These are phyloP conservation scores for Ophion obscuratus DNA, from an alignment of 2,888 invertebrate species.

Conservation along the genomic window DNA sequence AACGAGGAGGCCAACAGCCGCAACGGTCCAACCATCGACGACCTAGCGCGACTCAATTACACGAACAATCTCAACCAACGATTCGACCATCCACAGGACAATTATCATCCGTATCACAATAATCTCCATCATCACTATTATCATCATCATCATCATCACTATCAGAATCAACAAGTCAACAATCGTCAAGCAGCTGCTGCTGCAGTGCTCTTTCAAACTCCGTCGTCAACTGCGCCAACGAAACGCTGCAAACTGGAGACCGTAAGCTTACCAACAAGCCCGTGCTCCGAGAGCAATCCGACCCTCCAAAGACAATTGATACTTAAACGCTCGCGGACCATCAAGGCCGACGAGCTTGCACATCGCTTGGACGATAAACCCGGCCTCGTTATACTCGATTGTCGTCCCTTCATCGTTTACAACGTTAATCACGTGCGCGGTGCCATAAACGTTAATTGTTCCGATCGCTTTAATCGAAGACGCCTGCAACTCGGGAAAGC, in stretches of 20 bases:
- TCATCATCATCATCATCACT: conserved; percentile 32
- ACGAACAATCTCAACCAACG: conserved; percentile 17
- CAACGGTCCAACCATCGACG: conserved; percentile 30
- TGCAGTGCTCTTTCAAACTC: conserved; percentile 45
- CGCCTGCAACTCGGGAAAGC: conserved; percentile 89
- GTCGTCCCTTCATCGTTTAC: conserved; percentile 89
- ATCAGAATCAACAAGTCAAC: conserved; percentile 56
- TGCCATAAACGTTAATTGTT: conserved; percentile 89
- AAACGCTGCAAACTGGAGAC: conserved; percentile 86
- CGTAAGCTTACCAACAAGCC: conserved; percentile 84
- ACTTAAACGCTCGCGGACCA: conserved; percentile 85
- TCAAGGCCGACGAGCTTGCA: conserved; percentile 85
- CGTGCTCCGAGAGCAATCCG: conserved; percentile 85
- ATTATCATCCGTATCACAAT: conserved; percentile 47
- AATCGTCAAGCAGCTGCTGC: conserved; percentile 39
- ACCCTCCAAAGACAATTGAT: conserved; percentile 85
- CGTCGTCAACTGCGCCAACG: conserved; percentile 80
- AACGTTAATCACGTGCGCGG: conserved; percentile 89
- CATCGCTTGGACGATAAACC: conserved; percentile 79
- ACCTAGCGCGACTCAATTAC: conserved; percentile 10
- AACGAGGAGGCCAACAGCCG: conserved; percentile 1
- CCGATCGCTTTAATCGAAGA: conserved; percentile 88
- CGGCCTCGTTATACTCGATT: conserved; percentile 86
- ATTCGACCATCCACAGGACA: conserved; percentile 18
- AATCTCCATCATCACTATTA: conserved; percentile 45